These are phyloP conservation scores for Beris morrisii DNA, from an alignment of 2,888 invertebrate species.

Conservation along the genomic window DNA sequence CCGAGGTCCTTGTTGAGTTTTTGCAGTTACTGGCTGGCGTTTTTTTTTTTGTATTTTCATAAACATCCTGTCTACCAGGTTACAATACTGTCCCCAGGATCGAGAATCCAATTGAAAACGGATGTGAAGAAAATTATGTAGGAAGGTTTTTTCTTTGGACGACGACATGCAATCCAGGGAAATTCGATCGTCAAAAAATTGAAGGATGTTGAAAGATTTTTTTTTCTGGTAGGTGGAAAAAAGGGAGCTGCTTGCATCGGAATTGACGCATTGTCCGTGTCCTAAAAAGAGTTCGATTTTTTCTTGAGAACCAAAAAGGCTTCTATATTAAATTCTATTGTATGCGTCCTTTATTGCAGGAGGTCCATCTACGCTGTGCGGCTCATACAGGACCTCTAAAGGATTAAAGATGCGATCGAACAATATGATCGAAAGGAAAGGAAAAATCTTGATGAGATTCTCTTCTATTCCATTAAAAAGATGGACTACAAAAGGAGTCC, in stretches of 20 bases:
- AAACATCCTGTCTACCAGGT: slow-evolving; percentile 21
- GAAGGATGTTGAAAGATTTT: slow-evolving; percentile 8
- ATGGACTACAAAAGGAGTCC: too few relatives aligned
- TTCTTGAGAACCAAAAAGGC: slow-evolving; percentile 2
- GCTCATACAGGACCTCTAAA: slow-evolving; percentile 17
- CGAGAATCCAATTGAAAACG: slow-evolving; percentile 20
- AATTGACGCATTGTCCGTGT: slow-evolving; percentile 14
- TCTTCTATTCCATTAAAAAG: too few relatives aligned
- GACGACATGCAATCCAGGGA: neutral
- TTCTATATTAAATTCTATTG: slow-evolving; percentile 13
- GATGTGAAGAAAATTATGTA: slow-evolving; percentile 16
- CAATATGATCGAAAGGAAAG: slow-evolving; percentile 9
- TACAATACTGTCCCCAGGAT: neutral
- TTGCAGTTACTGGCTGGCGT: neutral
- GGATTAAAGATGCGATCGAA: slow-evolving; percentile 23
- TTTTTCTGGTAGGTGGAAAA: neutral
- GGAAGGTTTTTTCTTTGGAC: neutral
- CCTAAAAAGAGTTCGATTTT: slow-evolving; percentile 12
- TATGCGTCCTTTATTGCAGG: slow-evolving; percentile 6
- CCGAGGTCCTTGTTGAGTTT: slow-evolving; percentile 7
- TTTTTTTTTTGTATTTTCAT: slow-evolving; percentile 5
- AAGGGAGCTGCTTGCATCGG: slow-evolving; percentile 11
- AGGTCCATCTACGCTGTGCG: slow-evolving; percentile 7
- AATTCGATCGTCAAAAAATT: slow-evolving; percentile 23
- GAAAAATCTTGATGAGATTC: slow-evolving; percentile 4